Evolutionary conservation across 2,888 invertebrate species (phyloP), one percentile per base, ranked within the genome.

Genomic region (Camponotus fellah): DNA sequence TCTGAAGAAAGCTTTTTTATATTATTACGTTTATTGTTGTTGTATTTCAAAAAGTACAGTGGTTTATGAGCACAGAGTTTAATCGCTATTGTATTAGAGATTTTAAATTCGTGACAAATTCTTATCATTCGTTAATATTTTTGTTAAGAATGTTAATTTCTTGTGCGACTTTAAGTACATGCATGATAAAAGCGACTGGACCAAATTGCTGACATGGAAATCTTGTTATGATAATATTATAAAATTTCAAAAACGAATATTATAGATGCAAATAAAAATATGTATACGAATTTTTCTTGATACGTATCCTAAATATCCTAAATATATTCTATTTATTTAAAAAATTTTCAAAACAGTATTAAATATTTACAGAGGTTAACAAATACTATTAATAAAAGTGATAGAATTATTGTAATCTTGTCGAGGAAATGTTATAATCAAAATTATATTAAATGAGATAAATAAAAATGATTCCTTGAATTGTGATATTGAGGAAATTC

Each of bases 1-100:
- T 62, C 46, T 60, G n/a, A 83, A 58, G 26, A 72, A 53, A 60
- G 12, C 10, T 60, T 72, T 85, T 72, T 86, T 85, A 60, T 37
- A 65, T 87, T 82, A 86, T 87, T 87, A 84, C 69, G 34, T 65
- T 89, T 89, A 49, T 60, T 83, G 84, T 86, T 90, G 65, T 86
- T 82, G 74, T 71, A 80, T 80, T 90, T 87, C 87, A 88, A 88
- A 90, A 84, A 87, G 84, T 65, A 64, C 83, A 80, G 56, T 76
- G 74, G 40, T 9, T 34, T 53, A 40, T 40, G 14, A 60, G 32
- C 37, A 49, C 21, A 56, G 56, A 68, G 32, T 83, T 85, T 84
- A 82, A 66, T 83, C 66, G 80, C 40, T 37, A 34, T 49, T 58
- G 0, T 65, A 21, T 74, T 46, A 56, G 6, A 76, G 0, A 2